These are phyloP conservation scores for Pachliopta kotzebuea DNA, from an alignment of 2,888 invertebrate genomes.

Conservation along the genomic window DNA sequence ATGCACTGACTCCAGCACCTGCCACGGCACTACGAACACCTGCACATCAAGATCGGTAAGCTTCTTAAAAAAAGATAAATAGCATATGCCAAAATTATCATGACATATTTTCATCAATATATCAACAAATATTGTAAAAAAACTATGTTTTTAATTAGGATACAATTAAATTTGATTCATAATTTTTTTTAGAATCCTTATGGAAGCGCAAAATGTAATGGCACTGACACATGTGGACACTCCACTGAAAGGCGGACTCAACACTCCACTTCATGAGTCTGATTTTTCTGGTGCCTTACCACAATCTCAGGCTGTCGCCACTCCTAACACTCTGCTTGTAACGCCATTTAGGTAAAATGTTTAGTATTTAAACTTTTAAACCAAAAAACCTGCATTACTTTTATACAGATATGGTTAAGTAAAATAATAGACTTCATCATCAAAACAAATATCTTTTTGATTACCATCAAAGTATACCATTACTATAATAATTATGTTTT, in stretches of 20 bases:
- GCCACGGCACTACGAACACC: slow-evolving; percentile 91
- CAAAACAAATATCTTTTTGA: no score
- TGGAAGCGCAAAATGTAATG: slow-evolving; percentile 99
- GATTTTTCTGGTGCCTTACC: slow-evolving; percentile 94
- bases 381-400: no score
- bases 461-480: no score
- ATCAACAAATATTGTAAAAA: no score
- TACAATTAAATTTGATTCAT: not conserved
- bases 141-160: no score
- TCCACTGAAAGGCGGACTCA: slow-evolving; percentile 96
- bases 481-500: no score
- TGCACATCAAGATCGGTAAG: slow-evolving; percentile 87
- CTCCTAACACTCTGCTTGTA: slow-evolving; percentile 94
- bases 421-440: no score
- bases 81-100: no score
- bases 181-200: slow-evolving; percentile 80
- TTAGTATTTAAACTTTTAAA: not conserved
- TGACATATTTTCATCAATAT: no score
- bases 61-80: no score
- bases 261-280: slow-evolving; percentile 94
- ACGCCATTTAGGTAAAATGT: slow-evolving; percentile 86
- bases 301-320: slow-evolving; percentile 83
- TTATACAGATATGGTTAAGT: no score
- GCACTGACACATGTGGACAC: slow-evolving; percentile 98
- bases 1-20: slow-evolving; percentile 86